Percentiles rank a stretch among this genome's conserved stretches.
Conservation (phyloP, 2,888 invertebrate genomes). For the Tipula unca region DNA sequence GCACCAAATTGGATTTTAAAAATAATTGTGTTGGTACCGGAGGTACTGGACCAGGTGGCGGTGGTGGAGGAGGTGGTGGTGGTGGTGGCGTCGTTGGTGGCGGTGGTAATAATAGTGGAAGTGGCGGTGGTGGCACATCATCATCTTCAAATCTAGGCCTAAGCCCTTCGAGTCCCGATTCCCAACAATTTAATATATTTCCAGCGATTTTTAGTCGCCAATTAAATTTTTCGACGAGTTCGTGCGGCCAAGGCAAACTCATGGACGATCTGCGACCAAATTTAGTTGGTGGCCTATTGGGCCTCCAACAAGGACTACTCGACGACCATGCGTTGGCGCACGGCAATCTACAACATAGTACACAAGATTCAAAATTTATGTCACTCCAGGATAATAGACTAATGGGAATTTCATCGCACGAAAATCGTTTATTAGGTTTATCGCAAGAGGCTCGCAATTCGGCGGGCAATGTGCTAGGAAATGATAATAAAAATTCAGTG, state of each 20-base stretch:
- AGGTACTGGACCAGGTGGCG: constrained; percentile 44
- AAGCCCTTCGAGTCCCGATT: constrained; percentile 41
- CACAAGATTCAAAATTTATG: constrained; percentile 44
- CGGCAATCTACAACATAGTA: constrained; percentile 43
- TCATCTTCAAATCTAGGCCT: constrained; percentile 37
- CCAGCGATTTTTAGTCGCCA: constrained; percentile 85
- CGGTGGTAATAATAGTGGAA: not conserved
- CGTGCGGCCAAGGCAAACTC: constrained; percentile 66
- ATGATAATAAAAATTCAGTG: constrained; percentile 37
- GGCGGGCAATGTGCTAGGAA: not conserved
- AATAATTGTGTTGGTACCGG: constrained; percentile 59
- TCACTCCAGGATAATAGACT: constrained; percentile 44
- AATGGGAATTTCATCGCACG: constrained; percentile 41
- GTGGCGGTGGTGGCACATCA: constrained; percentile 22
- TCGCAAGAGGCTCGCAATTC: constrained; percentile 26
- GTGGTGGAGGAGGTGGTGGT: constrained; percentile 21
- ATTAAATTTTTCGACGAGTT: constrained; percentile 67
- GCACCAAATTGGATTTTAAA: constrained; percentile 80
- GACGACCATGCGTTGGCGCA: constrained; percentile 61
- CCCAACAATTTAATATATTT: constrained; percentile 83
- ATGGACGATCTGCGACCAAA: constrained; percentile 84
- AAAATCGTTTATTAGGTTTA: constrained; percentile 40
- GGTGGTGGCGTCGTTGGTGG: constrained; percentile 21
- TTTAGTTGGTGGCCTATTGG: constrained; percentile 67
- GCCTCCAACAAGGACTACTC: constrained; percentile 66